Base-by-base conservation (phyloP, 2,113 vertebrate genomes). In the Oriolus oriolus region DNA sequence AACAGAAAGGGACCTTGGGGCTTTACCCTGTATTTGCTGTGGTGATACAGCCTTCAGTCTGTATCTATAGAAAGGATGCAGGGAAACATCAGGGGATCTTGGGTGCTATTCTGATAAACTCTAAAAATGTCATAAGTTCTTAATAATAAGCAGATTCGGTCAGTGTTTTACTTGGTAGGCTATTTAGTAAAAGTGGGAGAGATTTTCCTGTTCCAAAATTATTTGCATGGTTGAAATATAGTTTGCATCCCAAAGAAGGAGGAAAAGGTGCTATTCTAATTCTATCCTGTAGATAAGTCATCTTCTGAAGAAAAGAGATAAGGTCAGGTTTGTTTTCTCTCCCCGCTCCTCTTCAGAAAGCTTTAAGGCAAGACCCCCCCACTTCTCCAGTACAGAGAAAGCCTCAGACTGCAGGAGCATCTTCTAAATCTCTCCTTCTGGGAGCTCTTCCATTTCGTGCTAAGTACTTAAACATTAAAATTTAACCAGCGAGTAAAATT, bases 401-500 rank as follows among this genome's bases (percentile, higher is more conserved):
- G 65, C 80, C 85, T 94, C 49, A 45, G 71, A 84, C 49, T 93
- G 54, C 35, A 78, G 86, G 9, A 78, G 21, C 19, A 12, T 75
- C 68, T 82, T 84, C 66, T 59, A 31, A 87, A 47, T 63, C 30
- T 77, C 16, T 78, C 42, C 89, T 95, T 44, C 64, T 87, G 64
- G 68, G 68, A 92, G 35, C 73, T 89, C 56, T 90, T 90, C 73
- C 68, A 56, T 93, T 92, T 74, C 37, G 19, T 81, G 86, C 65
- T 22, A 87, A 92, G 76, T 81, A 84, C 80, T 90, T 93, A 59
- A 59, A 47, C 74, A 65, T 70, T 86, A 92, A 88, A 84, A 70
- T 84, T 92, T 92, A 95, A 93, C 64, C 28, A 91, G 68, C 2
- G 27, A 78, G 50, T 93, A 66, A 95, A 96, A 95, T 44, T 31